Base-by-base conservation (phyloP, 2,113 vertebrate genomes). In the Turdus rufiventris region DNA sequence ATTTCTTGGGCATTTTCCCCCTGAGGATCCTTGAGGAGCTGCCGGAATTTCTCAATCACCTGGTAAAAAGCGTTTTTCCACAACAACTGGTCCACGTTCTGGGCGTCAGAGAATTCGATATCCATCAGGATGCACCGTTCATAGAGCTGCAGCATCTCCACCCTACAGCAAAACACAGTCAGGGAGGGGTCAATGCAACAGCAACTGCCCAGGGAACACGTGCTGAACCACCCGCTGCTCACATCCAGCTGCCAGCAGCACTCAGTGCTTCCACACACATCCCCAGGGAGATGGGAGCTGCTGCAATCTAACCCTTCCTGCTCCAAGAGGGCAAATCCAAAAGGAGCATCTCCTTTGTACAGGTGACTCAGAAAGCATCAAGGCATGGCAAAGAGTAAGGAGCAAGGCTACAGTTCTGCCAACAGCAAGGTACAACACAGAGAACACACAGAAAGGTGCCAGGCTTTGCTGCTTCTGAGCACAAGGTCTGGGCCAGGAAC, bases 11-110 rank as follows among this genome's bases (percentile, higher is more conserved):
- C 95, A 9, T 98, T 97, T 78, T 99, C 99, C 20, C 94, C 95
- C 43, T 97, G 93, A 2, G 98, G 98, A 66, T 99, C 99, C 97
- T 99, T 99, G 87, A 99, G 98, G 15, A 99, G 98, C 97, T 99
- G 99, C n/a, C 99, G 98, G 97, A 99, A 99, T 77, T 98, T 98
- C 96, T 99, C 99, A 40, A 99, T 99, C 89, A 99, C 99, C 96
- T 99, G 99, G 95, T 99, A 99, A 96, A 99, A 99, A 2, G 98
- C 98, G 1, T 99, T 99, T 94, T 99, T 99, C 99, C 99, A 99
- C 76, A 99, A 97, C 78, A 99, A 98, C 97, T 99, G 99, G 97
- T 99, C 99, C 97, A 99, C 98, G 4, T 99, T 99, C 97, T 99
- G 99, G 51, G 98, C 97, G 93, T 99, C 99, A 0, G 99, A 99